phyloP scores from a whole-genome alignment of 2,888 invertebrate species.

The Chrysolina haemoptera region DNA sequence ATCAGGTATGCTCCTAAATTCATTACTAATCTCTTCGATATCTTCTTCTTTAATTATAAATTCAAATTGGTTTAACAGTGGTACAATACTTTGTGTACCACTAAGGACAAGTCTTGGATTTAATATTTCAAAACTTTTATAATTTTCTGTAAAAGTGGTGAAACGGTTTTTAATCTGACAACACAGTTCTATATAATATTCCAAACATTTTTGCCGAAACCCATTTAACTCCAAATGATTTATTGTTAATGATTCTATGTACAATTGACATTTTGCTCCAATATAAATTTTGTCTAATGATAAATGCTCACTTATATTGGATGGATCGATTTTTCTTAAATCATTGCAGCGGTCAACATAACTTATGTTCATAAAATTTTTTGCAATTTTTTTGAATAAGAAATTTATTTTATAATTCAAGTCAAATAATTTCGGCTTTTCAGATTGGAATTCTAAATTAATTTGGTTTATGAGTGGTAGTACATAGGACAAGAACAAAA shows the following conservation, averaged over 20 bases:
- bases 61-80: neutral
- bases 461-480: conserved; percentile 1
- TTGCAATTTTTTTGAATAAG: neutral
- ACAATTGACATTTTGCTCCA: neutral
- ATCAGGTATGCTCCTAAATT: neutral
- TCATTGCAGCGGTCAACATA: neutral
- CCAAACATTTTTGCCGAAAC: neutral
- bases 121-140: neutral
- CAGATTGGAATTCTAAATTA: neutral
- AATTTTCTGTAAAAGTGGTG: neutral
- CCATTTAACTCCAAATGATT: too few relatives aligned
- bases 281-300: neutral
- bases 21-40: neutral
- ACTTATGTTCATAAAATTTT: neutral
- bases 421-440: neutral
- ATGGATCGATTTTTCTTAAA: neutral
- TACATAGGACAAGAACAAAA: neutral
- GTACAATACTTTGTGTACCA: conserved; percentile 1
- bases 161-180: neutral
- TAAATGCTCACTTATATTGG: neutral
- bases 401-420: neutral
- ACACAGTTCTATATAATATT: neutral
- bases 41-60: neutral
- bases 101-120: conserved; percentile 1
- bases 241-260: neutral